These are phyloP conservation scores for Ectropis grisescens DNA, from an alignment of 1,140 invertebrate genomes.

Conservation along the genomic window DNA sequence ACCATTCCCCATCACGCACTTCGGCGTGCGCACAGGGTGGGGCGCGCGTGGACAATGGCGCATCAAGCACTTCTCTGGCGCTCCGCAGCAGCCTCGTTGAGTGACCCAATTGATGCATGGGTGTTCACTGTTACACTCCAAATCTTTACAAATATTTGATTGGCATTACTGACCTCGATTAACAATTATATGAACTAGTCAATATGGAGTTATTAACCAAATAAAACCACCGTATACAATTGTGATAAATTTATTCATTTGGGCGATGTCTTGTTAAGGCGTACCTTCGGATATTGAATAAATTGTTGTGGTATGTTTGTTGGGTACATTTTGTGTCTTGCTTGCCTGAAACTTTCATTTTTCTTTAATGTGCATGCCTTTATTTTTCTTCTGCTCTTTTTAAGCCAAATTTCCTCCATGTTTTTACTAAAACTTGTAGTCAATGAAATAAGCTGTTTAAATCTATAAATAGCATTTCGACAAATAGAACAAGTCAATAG, in stretches of 20 bases:
- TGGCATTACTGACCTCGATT: no score
- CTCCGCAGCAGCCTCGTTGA: slow-evolving; percentile 41
- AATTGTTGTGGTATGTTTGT: slow-evolving; percentile 46
- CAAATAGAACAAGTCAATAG: no score
- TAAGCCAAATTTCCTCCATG: no score
- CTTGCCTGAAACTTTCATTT: slow-evolving; percentile 8
- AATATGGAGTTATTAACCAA: no score
- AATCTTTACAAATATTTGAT: no score
- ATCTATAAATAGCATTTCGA: no score
- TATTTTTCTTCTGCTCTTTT: no score
- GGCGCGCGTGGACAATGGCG: slow-evolving; percentile 74
- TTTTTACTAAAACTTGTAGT: no score
- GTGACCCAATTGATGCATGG: slow-evolving; percentile 18
- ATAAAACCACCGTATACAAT: no score
- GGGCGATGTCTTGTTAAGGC: neutral
- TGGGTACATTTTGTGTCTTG: slow-evolving; percentile 56
- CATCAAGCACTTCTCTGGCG: slow-evolving; percentile 42
- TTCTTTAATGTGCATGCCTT: slow-evolving; percentile 5
- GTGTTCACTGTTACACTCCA: slow-evolving; percentile 22
- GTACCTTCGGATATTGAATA: no score
- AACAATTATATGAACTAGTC: no score
- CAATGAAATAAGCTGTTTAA: no score
- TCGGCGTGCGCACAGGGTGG: slow-evolving; percentile 75
- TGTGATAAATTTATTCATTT: neutral
- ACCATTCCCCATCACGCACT: slow-evolving; percentile 72